These are phyloP conservation scores for Australoheros scitulus DNA, from an alignment of 2,113 vertebrate species.

Conservation along the genomic window DNA sequence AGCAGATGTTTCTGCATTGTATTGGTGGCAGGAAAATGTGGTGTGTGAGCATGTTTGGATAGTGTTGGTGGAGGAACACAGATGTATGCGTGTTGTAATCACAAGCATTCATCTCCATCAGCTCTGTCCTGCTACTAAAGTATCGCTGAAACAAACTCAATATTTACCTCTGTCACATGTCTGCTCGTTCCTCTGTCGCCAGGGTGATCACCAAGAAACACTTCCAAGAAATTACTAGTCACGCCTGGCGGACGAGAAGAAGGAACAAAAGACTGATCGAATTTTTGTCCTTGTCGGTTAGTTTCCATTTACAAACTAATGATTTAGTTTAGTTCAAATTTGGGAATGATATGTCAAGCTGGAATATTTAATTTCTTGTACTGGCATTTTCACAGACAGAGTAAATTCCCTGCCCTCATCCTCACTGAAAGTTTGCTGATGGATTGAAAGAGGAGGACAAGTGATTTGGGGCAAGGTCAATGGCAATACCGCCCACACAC, in stretches of 20 bases:
- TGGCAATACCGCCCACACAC: not conserved
- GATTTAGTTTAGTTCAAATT: not conserved
- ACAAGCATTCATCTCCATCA: slow-evolving; percentile 23
- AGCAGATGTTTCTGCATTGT: slow-evolving; percentile 9
- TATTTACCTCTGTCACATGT: slow-evolving; percentile 30
- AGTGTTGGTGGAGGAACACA: slow-evolving; percentile 1
- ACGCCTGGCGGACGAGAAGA: not conserved
- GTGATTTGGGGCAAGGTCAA: not conserved
- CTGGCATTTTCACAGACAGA: not conserved
- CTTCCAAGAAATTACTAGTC: not conserved
- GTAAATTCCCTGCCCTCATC: not conserved
- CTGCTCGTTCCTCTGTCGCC: not conserved
- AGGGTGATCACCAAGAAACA: not conserved
- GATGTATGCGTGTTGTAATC: slow-evolving; percentile 29
- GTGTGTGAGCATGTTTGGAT: not conserved
- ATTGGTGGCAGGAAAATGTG: slow-evolving; percentile 1
- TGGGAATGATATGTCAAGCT: not conserved
- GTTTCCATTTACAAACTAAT: not conserved
- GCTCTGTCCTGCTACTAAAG: slow-evolving; percentile 15
- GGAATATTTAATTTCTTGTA: not conserved
- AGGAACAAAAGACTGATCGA: not conserved
- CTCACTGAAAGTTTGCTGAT: slow-evolving; percentile 2
- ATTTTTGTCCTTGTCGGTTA: not conserved
- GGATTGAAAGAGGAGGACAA: slow-evolving; percentile 17
- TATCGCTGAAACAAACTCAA: slow-evolving; percentile 13